Percentiles rank a stretch among this genome's conserved stretches.
Conservation (phyloP, 2,113 vertebrate genomes). For the Halichoeres trimaculatus region DNA sequence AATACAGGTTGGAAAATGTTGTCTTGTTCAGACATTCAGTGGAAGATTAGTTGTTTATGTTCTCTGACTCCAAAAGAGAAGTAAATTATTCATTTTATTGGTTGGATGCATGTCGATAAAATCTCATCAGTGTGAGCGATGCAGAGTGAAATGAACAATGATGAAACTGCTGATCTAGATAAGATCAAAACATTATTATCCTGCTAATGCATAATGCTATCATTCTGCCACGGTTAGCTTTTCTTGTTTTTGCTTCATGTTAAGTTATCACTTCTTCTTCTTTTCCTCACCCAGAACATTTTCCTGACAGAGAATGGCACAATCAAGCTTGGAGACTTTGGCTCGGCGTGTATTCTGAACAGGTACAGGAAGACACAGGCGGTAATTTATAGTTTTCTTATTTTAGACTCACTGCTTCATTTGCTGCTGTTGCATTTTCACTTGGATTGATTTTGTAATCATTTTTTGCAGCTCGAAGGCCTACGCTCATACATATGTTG, state of each 20-base stretch:
- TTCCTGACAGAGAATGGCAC: conserved; percentile 90
- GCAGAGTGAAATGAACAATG: conserved; percentile 34
- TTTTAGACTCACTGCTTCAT: neutral
- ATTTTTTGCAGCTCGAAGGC: conserved; percentile 84
- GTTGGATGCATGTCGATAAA: conserved; percentile 22
- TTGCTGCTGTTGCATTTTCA: neutral
- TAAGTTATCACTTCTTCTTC: conserved; percentile 32
- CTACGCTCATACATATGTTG: conserved; percentile 89
- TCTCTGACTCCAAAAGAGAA: conserved; percentile 1
- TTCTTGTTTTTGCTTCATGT: conserved; percentile 16
- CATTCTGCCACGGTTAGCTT: conserved; percentile 6
- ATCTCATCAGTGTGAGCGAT: conserved; percentile 31
- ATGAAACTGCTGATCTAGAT: conserved; percentile 36
- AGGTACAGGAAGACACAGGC: conserved; percentile 77
- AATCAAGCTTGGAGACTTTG: conserved; percentile 95
- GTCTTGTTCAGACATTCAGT: neutral
- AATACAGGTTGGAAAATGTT: neutral
- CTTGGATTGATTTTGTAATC: neutral
- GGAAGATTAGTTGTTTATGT: neutral
- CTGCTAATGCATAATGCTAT: conserved; percentile 31
- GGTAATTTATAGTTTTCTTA: neutral
- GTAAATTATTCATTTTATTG: conserved; percentile 9
- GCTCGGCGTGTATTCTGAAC: conserved; percentile 90
- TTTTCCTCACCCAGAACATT: conserved; percentile 85
- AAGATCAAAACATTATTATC: conserved; percentile 14